Percentiles rank a stretch among this genome's conserved stretches.
Evolutionary conservation across 2,888 invertebrate genomes (phyloP).

Genomic region (Camponotus fellah): DNA sequence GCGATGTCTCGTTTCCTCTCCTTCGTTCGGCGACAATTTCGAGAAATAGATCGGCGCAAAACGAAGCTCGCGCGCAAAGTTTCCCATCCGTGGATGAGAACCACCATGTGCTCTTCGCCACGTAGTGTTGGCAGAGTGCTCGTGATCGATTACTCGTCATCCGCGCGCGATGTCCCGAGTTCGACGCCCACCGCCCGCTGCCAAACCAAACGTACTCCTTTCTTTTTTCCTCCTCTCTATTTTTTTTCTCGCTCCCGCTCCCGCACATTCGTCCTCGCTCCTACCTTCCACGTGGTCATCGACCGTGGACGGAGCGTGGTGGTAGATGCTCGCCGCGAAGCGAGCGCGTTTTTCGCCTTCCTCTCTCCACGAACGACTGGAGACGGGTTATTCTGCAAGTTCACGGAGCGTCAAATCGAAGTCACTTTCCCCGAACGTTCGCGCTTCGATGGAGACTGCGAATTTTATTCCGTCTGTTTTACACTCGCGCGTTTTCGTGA

Average conservation of each 20-base stretch:
- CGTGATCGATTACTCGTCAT: conserved; percentile 85
- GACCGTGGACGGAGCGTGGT: conserved; percentile 63
- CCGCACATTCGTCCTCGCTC: conserved; percentile 56
- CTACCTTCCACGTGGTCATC: conserved; percentile 65
- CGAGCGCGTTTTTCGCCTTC: conserved; percentile 63
- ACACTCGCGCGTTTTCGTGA: not conserved
- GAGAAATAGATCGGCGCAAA: not conserved
- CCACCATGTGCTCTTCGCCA: conserved; percentile 70
- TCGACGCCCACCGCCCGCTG: conserved; percentile 79
- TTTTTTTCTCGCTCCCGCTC: conserved; percentile 52
- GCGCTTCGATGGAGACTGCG: conserved; percentile 16
- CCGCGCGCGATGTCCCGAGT: conserved; percentile 81
- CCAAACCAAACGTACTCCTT: conserved; percentile 80
- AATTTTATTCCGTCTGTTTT: conserved; percentile 34
- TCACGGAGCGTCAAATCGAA: conserved; percentile 53
- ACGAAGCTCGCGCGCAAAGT: not conserved
- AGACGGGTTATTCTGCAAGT: conserved; percentile 48
- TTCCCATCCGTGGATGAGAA: conserved; percentile 67
- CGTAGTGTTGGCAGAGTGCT: conserved; percentile 83
- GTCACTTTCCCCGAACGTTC: conserved; percentile 49
- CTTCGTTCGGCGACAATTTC: not conserved
- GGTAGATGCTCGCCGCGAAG: conserved; percentile 51
- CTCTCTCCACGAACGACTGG: conserved; percentile 24
- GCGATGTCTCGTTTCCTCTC: not conserved
- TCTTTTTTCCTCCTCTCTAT: conserved; percentile 70